Evolutionary conservation across 1,140 invertebrate genomes (phyloP).

Genomic region (Aradophagus sp.): DNA sequence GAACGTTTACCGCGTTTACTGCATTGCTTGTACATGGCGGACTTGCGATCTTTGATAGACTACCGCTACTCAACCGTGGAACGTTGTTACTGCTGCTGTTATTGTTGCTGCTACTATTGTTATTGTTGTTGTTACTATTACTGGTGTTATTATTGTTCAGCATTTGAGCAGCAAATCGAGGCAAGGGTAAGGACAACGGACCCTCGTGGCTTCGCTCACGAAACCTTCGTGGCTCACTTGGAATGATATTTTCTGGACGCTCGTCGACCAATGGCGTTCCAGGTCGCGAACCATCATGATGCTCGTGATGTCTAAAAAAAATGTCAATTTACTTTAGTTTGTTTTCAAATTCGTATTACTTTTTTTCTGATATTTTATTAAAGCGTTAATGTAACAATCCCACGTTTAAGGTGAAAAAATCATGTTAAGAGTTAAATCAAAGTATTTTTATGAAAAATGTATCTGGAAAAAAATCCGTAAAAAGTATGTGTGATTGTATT

Average conservation of each 20-base stretch:
- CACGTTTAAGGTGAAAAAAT: background rate
- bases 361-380: too few relatives aligned
- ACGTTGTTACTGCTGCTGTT: constrained; percentile 56
- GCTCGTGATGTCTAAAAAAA: constrained; percentile 72
- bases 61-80: constrained; percentile 37
- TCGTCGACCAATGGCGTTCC: constrained; percentile 90
- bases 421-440: background rate
- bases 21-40: constrained; percentile 62
- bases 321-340: too few relatives aligned
- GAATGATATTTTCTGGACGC: constrained; percentile 83
- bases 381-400: too few relatives aligned
- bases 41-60: constrained; percentile 65
- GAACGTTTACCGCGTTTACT: constrained; percentile 66
- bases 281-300: constrained; percentile 81
- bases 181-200: constrained; percentile 86
- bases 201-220: constrained; percentile 79
- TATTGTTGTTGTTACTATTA: constrained; percentile 26
- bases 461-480: too few relatives aligned
- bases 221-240: constrained; percentile 82
- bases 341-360: too few relatives aligned
- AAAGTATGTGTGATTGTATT: too few relatives aligned
- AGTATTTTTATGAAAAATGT: too few relatives aligned
- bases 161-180: constrained; percentile 87
- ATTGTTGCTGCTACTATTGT: constrained; percentile 61
- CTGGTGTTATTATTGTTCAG: constrained; percentile 67